A percentile compares a stretch with the other conserved stretches of the same genome.
Evolutionary conservation across 2,888 invertebrate species (phyloP).

Genomic region (Drosophila helvetica): DNA sequence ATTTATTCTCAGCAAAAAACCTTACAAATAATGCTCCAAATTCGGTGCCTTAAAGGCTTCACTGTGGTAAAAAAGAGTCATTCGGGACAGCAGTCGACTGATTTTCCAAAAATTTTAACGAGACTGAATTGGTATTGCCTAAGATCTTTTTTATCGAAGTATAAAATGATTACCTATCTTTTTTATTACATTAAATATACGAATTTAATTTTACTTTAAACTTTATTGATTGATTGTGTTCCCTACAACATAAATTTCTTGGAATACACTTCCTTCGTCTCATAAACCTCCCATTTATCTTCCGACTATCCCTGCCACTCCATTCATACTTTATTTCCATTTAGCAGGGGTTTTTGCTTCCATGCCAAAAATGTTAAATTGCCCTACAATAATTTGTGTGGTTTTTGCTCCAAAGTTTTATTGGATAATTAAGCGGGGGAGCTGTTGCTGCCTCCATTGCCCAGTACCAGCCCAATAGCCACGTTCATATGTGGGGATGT

Average conservation of each 20-base stretch:
- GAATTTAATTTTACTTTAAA: no score
- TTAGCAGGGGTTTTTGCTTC: conserved; percentile 18
- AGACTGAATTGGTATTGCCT: no score
- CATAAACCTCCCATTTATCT: conserved; percentile 23
- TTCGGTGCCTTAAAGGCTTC: no score
- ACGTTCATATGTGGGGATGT: conserved; percentile 24
- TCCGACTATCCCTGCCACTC: not conserved
- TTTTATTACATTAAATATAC: no score
- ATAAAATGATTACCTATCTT: no score
- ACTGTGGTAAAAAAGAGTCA: no score
- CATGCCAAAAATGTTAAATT: conserved; percentile 33
- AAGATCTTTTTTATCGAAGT: no score
- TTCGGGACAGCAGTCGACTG: no score
- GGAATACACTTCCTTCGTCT: not conserved
- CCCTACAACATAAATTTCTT: not conserved
- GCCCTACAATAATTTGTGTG: conserved; percentile 57
- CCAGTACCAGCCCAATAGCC: not conserved
- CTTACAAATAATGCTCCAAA: no score
- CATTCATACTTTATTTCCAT: conserved; percentile 15
- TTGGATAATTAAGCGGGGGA: conserved; percentile 59
- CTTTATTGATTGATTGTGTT: no score
- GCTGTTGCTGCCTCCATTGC: conserved; percentile 13
- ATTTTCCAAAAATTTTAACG: no score
- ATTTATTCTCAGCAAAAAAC: no score
- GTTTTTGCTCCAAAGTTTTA: conserved; percentile 61